These are phyloP conservation scores for Amphipoea lucens DNA, from an alignment of 2,888 invertebrate species.

Conservation along the genomic window DNA sequence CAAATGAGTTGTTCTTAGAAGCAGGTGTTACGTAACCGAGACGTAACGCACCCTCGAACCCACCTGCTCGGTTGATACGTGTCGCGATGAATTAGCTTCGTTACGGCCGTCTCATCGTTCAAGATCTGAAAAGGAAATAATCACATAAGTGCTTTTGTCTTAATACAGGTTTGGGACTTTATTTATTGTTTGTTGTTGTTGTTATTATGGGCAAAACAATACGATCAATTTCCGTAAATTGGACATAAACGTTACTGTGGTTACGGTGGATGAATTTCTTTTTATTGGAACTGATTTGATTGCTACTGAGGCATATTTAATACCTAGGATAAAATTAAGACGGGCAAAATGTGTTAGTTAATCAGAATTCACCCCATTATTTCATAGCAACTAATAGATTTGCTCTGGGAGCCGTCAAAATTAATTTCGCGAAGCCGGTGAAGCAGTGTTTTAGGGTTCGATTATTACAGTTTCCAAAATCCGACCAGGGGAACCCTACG, in stretches of 20 bases:
- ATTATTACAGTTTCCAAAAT: conserved; percentile 51
- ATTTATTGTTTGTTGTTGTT: conserved; percentile 55
- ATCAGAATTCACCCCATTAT: background rate
- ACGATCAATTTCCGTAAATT: conserved; percentile 34
- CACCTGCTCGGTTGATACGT: conserved; percentile 78
- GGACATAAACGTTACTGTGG: conserved; percentile 4
- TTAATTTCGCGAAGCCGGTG: conserved; percentile 5
- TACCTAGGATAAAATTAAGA: background rate
- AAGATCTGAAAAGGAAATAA: conserved; percentile 73
- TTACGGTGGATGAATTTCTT: conserved; percentile 7
- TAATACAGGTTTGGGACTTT: conserved; percentile 32
- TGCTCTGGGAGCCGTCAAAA: conserved; percentile 3
- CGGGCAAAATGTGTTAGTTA: background rate
- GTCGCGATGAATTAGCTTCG: conserved; percentile 68
- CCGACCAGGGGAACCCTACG: conserved; percentile 9
- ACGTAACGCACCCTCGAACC: conserved; percentile 61
- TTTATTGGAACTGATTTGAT: conserved; percentile 17
- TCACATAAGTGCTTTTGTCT: conserved; percentile 58
- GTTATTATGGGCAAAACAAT: conserved; percentile 13
- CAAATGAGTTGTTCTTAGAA: conserved; percentile 60
- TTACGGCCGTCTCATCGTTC: conserved; percentile 77
- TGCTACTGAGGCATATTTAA: background rate
- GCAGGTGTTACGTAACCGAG: conserved; percentile 63
- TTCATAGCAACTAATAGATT: conserved; percentile 10
- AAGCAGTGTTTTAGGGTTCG: conserved; percentile 34